Evolutionary conservation across 2,113 vertebrate genomes (phyloP).

Genomic region (Tiliqua scincoides): DNA sequence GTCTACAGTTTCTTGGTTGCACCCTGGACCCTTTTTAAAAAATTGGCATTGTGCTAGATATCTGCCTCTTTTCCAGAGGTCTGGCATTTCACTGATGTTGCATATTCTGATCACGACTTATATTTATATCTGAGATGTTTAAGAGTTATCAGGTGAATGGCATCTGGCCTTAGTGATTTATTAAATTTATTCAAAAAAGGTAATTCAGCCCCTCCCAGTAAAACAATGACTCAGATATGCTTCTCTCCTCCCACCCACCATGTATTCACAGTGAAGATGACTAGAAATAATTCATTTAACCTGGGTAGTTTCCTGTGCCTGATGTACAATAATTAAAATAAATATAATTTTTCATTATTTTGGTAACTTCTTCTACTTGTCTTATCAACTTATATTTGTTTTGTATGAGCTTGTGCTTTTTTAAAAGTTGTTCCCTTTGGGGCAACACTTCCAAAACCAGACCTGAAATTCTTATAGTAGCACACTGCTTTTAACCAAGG

Average conservation of each 20-base stretch:
- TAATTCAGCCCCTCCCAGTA: no score
- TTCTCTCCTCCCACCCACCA: background rate
- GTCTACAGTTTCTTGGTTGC: background rate
- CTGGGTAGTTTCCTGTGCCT: background rate
- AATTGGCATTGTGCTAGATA: background rate
- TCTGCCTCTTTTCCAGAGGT: background rate
- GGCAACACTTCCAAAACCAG: background rate
- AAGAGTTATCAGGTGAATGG: background rate
- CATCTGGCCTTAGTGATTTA: background rate
- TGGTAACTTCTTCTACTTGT: background rate
- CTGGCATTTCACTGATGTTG: background rate
- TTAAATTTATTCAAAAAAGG: background rate
- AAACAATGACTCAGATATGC: background rate
- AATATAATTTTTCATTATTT: background rate
- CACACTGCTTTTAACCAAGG: background rate
- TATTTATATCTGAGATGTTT: background rate
- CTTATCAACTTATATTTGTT: background rate
- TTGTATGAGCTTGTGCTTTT: background rate
- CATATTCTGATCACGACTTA: background rate
- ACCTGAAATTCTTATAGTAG: background rate
- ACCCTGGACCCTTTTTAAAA: background rate
- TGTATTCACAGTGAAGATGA: background rate
- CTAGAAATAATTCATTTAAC: background rate
- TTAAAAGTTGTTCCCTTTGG: background rate
- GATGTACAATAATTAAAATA: background rate